Base-by-base conservation (phyloP, 2,113 vertebrate genomes). In the Amphiprion percula region DNA sequence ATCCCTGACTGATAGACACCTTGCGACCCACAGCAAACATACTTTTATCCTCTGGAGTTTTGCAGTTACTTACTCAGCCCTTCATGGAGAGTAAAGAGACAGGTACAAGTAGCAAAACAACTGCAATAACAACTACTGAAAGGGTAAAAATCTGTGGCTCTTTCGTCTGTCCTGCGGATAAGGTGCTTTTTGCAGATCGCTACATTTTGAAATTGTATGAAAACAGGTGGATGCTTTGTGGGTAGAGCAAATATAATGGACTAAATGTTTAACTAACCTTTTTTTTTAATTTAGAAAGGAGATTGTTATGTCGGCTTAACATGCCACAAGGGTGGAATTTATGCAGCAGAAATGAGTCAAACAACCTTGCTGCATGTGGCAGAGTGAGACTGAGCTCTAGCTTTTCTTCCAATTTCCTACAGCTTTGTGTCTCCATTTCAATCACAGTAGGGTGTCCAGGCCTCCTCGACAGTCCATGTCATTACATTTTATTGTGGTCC, bases 381-480 rank as follows among this genome's bases (percentile, higher is more conserved):
- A 61, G 53, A 80, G 71, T 23, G 47, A 60, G 52, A 72, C 26
- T 5, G 6, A 86, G 62, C 33, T 17, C 49, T 1, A 11, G 77
- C 58, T 56, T 78, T 82, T 73, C 68, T 73, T 75, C 54, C 66
- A 78, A 74, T 84, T 83, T 79, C 68, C 54, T 50, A 67, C 72
- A 64, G 87, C 86, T 83, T 73, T 67, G 73, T 50, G 86, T 76
- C 84, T 84, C 80, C 68, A 86, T 84, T 87, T 82, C 80, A 60
- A 62, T 83, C 70, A 56, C 79, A 54, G 66, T 44, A 4, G 75
- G 82, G 24, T 19, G 55, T 72, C 30, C 23, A 0, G 63, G 62
- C 58, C 70, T 67, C 65, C 62, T 75, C 63, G 12, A 44, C 78
- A 41, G 49, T 49, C 77, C 70, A 54, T 71, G 58, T 62, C 74